A percentile compares a stretch with the other conserved stretches of the same genome.
Evolutionary conservation across 2,888 invertebrate genomes (phyloP).

Genomic region (Polydrusus pterygomalis): DNA sequence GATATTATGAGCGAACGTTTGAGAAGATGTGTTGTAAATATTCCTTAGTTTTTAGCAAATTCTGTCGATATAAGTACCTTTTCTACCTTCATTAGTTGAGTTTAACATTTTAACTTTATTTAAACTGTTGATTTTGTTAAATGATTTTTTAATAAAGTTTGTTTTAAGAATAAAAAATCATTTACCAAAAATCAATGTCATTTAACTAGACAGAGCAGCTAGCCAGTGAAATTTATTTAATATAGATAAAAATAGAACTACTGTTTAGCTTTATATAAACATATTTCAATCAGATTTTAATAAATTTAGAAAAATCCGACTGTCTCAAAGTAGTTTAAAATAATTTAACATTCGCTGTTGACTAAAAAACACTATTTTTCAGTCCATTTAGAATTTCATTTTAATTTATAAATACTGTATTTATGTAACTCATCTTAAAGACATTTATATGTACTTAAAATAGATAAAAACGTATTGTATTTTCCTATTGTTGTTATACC

Average conservation of each 20-base stretch:
- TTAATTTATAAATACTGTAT: conserved; percentile 64
- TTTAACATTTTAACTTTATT: conserved; percentile 30
- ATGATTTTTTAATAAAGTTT: not conserved
- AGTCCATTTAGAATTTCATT: conserved; percentile 41
- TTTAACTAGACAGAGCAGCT: conserved; percentile 23
- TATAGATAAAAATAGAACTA: conserved; percentile 3
- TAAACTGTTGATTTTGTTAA: not conserved
- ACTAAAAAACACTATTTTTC: conserved; percentile 12
- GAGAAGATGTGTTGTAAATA: conserved; percentile 49
- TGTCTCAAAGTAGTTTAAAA: too few species aligned
- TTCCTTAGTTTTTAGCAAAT: conserved; percentile 29
- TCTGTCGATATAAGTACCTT: conserved; percentile 49
- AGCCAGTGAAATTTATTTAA: conserved; percentile 18
- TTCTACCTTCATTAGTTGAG: conserved; percentile 48
- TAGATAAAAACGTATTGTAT: conserved; percentile 65
- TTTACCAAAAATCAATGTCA: not conserved
- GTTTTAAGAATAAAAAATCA: not conserved
- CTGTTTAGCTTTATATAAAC: not conserved
- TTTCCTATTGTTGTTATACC: conserved; percentile 68
- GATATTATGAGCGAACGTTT: not conserved
- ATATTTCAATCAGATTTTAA: not conserved
- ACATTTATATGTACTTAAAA: conserved; percentile 59
- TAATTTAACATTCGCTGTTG: too few species aligned
- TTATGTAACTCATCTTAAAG: conserved; percentile 64
- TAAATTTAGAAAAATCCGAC: not conserved